Evolutionary conservation across 1,140 invertebrate genomes (phyloP), one percentile per base, ranked within the genome.

Genomic region (Diabrotica virgifera): DNA sequence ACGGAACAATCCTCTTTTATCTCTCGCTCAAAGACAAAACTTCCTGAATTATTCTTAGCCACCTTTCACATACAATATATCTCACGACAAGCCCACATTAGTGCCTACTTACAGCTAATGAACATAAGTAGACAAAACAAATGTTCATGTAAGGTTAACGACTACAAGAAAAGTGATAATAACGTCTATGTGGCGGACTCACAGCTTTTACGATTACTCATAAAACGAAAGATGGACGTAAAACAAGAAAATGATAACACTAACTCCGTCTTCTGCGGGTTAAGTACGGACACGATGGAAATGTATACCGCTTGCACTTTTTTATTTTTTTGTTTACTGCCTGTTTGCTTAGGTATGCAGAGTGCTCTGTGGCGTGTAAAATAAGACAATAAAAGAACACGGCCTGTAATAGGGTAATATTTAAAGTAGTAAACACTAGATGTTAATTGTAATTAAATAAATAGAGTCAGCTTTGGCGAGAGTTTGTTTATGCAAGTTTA

Each of bases 131-230:
- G n/a, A 46, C n/a, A 3, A n/a, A 46, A 46, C 40, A 46, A 46
- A 46, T 46, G 40, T 46, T 46, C 40, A 46, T 46, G n/a, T 46
- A n/a, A 46, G 40, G 40, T 46, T 46, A 46, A 46, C 40, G 40
- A n/a, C n/a, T 46, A 46, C 40, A 46, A 46, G n/a, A 46, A 46
- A 46, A 46, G 40, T 46, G 40, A 46, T 46, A 46, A 46, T 46
- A 46, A 46, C 24, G 24, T 24, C 24, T 24, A 24, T 24, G 40
- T 8, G 40, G 40, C 40, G n/a, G 40, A 46, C 40, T 10, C n/a
- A 46, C n/a, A 46, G 40, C 40, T 46, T 46, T 46, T 46, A 46
- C 40, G 40, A 46, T 46, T 46, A 46, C 8, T 46, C 40, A 46
- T 46, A 46, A 46, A 46, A 46, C 40, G 40, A 46, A 46, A 46